phyloP scores from a whole-genome alignment of 2,888 invertebrate species.

The Choristoneura rosaceana region DNA sequence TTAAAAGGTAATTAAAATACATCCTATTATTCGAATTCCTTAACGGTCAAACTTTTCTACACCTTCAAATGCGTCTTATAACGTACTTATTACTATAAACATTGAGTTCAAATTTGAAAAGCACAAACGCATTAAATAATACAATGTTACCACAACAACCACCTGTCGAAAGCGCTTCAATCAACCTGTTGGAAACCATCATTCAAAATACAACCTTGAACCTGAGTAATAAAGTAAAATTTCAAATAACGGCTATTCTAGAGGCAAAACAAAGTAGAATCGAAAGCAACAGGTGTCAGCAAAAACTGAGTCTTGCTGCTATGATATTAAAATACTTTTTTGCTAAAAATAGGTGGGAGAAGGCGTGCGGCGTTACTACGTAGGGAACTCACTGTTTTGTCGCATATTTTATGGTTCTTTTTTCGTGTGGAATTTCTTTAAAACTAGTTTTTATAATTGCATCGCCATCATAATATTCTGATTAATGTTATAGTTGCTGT shows the following conservation, averaged over 20 bases:
- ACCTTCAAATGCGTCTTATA: neutral
- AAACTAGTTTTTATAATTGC: slow-evolving; percentile 23
- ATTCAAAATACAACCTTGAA: slow-evolving; percentile 18
- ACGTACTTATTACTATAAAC: neutral
- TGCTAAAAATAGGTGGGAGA: slow-evolving; percentile 1
- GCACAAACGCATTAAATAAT: neutral
- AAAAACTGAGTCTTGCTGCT: slow-evolving; percentile 28
- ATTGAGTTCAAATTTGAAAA: slow-evolving; percentile 14
- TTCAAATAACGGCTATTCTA: neutral
- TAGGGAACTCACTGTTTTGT: slow-evolving; percentile 31
- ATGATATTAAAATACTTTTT: slow-evolving; percentile 27
- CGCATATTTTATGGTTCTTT: slow-evolving; percentile 16
- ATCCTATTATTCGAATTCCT: slow-evolving; percentile 31
- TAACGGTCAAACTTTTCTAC: slow-evolving; percentile 10
- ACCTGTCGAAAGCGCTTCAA: slow-evolving; percentile 38
- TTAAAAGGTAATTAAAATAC: slow-evolving; percentile 21
- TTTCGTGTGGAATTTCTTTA: slow-evolving; percentile 16
- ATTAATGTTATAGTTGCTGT: neutral
- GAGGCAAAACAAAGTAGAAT: slow-evolving; percentile 22
- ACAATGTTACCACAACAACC: slow-evolving; percentile 36
- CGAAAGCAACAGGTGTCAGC: slow-evolving; percentile 34
- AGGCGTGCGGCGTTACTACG: slow-evolving; percentile 31
- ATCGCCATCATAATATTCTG: neutral
- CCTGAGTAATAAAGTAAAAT: neutral
- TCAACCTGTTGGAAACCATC: slow-evolving; percentile 14